Evolutionary conservation across 2,113 vertebrate genomes (phyloP), one percentile per base, ranked within the genome.

Genomic region (Dolichallabes microphthalmus): DNA sequence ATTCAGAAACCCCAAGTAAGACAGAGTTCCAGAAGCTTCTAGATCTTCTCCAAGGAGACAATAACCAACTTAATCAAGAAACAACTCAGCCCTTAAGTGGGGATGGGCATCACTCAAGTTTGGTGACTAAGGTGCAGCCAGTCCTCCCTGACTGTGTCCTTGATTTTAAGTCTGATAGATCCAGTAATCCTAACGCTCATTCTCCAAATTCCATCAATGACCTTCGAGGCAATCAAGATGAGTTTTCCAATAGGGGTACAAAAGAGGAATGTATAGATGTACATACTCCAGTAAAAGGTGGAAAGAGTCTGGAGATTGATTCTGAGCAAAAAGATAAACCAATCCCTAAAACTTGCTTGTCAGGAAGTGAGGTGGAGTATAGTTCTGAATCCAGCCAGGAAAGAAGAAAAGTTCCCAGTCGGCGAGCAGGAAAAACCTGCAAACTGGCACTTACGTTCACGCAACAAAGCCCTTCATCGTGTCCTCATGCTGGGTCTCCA

Each of bases 401-500:
- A 63, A 93, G 87, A 84, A 94, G 92, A 89, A 6, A 84, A 53
- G 93, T 91, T 50, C 93, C 92, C 75, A 91, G 87, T 90, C 92
- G 95, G 82, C 93, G 91, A 88, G 89, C 89, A 7, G 93, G 90
- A 4, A 96, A 94, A 68, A 92, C 93, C 64, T 96, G 95, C 88
- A 96, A 94, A 90, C 91, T 97, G 57, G 96, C 96, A 1, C 94
- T 97, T 79, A 94, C 95, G 35, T 97, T 96, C 88, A 92, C 94
- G 78, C 93, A 93, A 35, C 95, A 91, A 87, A 92, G 82, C 80
- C 83, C 93, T n/a, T 69, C 5, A 82, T 82, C 68, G 19, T 85
- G n/a, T 80, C 69, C 79, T 52, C 0, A 85, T 87, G 3, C 60
- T 73, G 32, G 27, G 75, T 81, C 85, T 87, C 11, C 75, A 57